Percentiles rank a stretch among this genome's conserved stretches.
Conservation (phyloP, 2,113 vertebrate species). For the Cyphomyrus plagiostoma region DNA sequence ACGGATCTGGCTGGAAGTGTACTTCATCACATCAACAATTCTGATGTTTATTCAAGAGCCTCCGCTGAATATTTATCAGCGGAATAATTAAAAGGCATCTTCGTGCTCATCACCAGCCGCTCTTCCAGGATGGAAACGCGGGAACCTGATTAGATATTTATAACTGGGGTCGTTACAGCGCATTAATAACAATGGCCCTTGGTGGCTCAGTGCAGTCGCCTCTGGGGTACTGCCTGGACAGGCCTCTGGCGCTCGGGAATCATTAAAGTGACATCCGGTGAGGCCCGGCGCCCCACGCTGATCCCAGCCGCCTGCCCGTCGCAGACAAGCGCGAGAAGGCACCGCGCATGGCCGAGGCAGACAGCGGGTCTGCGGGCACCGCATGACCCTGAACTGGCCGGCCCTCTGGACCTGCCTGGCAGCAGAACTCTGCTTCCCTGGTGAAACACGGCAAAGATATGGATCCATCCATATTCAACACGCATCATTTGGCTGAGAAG, state of each 20-base stretch:
- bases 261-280: conserved; percentile 29
- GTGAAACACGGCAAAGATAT: not conserved
- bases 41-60: conserved; percentile 18
- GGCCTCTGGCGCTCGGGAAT: conserved; percentile 25
- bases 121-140: conserved; percentile 20
- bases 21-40: conserved; percentile 18
- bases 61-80: conserved; percentile 13
- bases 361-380: not conserved
- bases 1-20: not conserved
- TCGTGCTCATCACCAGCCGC: conserved; percentile 24
- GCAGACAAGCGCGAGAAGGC: conserved; percentile 19
- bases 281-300: conserved; percentile 15
- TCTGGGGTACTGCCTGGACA: conserved; percentile 18
- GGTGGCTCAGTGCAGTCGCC: not conserved
- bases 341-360: not conserved
- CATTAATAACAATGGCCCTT: conserved; percentile 25
- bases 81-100: conserved; percentile 28
- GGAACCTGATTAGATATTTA: conserved; percentile 34
- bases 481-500: not conserved
- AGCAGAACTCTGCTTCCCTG: not conserved
- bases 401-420: not conserved
- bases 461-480: not conserved
- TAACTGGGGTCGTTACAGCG: conserved; percentile 19
- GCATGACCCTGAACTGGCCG: not conserved
- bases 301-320: conserved; percentile 21